Base-by-base conservation (phyloP, 2,888 invertebrate genomes). In the Halictus quadricinctus region DNA sequence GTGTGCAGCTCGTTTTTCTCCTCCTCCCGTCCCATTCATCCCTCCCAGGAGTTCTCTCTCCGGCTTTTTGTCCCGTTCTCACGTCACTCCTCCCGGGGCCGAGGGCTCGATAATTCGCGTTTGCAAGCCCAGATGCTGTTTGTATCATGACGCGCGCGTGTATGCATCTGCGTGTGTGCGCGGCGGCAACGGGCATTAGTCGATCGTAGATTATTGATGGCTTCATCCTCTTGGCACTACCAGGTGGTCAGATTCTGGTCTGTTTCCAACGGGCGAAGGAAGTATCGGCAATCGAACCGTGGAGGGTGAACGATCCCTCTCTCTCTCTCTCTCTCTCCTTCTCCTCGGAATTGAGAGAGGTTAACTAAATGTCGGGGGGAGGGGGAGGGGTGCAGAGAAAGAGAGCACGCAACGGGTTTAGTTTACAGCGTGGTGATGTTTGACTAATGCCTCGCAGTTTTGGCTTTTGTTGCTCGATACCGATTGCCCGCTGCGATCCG, bases 371-470 rank as follows among this genome's bases (percentile, higher is more conserved):
- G 29, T 18, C 29, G 1, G 36, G 36, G 36, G 18, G 25, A n/a
- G 72, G 29, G 72, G 60, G 15, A 64, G n/a, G n/a, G n/a, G n/a
- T n/a, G n/a, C 15, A 72, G 60, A 76, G 54, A 73, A 75, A 85
- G 73, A 79, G 72, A 84, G 73, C 81, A 12, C 21, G 43, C 75
- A 58, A 60, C 18, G 77, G 80, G 84, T 85, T 90, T 90, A 82
- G 89, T 91, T 91, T 91, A 91, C 88, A 88, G 91, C 81, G 88
- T 91, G 91, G 90, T 87, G 91, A 90, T 90, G 92, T 92, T 92
- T 92, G 91, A 92, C 92, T 91, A 92, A 92, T 92, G 92, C 88
- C 88, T 78, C 81, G 88, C 90, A 87, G 91, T 92, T 91, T 90
- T 85, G 83, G 82, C 90, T 89, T 91, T 92, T 90, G 92, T 92